A percentile compares a stretch with the other conserved stretches of the same genome.
These are phyloP conservation scores for Eupristina koningsbergeri DNA, from an alignment of 1,140 invertebrate species.

Conservation along the genomic window DNA sequence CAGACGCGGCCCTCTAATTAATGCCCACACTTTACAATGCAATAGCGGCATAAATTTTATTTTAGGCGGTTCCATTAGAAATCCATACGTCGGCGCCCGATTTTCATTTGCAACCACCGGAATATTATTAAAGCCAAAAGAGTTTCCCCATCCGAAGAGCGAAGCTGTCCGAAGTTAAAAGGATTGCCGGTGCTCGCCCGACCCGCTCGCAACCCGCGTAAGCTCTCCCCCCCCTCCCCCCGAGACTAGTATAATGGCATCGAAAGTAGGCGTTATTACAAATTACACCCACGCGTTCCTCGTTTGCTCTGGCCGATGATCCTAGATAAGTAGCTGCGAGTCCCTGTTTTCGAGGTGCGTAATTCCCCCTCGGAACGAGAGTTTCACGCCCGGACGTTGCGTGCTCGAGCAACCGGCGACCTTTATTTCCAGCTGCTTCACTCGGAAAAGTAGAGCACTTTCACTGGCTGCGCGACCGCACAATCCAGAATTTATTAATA, in stretches of 20 bases:
- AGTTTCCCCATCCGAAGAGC: too few relatives aligned
- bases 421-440: constrained; percentile 34
- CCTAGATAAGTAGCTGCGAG: not conserved
- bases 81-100: too few relatives aligned
- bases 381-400: not conserved
- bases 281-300: not conserved
- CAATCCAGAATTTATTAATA: constrained; percentile 31
- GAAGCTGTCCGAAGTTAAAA: too few relatives aligned
- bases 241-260: not conserved
- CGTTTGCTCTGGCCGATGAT: not conserved
- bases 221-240: too few relatives aligned
- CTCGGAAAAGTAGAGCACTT: constrained; percentile 47
- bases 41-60: not conserved
- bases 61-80: not conserved
- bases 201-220: too few relatives aligned
- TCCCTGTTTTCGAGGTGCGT: not conserved
- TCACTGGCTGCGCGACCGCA: constrained; percentile 27
- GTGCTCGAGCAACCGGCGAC: constrained; percentile 38
- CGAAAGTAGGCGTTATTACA: not conserved
- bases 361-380: not conserved
- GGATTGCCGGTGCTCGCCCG: too few relatives aligned
- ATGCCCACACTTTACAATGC: not conserved
- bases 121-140: too few relatives aligned
- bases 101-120: too few relatives aligned
- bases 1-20: not conserved